Conservation (phyloP, 2,888 invertebrate genomes). For the Hermodice carunculata region DNA sequence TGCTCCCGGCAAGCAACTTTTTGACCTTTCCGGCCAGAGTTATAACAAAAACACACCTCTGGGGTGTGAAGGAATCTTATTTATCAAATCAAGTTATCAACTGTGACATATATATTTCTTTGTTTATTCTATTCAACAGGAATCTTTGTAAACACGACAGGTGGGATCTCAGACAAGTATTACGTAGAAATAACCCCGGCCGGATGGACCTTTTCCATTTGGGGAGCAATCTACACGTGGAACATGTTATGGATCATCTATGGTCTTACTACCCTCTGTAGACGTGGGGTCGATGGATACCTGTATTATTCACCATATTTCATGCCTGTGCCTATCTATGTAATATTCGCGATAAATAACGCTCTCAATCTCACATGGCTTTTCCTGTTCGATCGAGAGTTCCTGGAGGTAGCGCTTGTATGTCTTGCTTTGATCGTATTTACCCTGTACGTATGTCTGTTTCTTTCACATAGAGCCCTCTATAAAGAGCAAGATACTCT, state of each 20-base stretch:
- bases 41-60: no score
- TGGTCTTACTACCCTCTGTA: conserved; percentile 47
- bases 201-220: conserved; percentile 59
- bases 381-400: conserved; percentile 48
- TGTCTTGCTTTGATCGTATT: conserved; percentile 43
- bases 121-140: conserved; percentile 33
- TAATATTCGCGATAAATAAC: conserved; percentile 42
- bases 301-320: conserved; percentile 48
- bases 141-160: conserved; percentile 45
- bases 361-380: conserved; percentile 51
- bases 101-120: not conserved
- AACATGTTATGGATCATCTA: conserved; percentile 51
- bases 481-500: conserved; percentile 15
- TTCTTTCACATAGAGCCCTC: conserved; percentile 42
- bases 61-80: no score
- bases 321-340: conserved; percentile 43
- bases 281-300: conserved; percentile 45
- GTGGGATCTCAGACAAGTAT: conserved; percentile 49
- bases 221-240: conserved; percentile 59
- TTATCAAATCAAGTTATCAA: no score
- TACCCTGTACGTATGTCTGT: conserved; percentile 46
- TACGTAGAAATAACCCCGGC: conserved; percentile 54
- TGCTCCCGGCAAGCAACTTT: no score
- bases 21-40: no score
- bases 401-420: conserved; percentile 42